Evolutionary conservation across 1,140 invertebrate species (phyloP), one percentile per base, ranked within the genome.

Genomic region (Ceratina calcarata): DNA sequence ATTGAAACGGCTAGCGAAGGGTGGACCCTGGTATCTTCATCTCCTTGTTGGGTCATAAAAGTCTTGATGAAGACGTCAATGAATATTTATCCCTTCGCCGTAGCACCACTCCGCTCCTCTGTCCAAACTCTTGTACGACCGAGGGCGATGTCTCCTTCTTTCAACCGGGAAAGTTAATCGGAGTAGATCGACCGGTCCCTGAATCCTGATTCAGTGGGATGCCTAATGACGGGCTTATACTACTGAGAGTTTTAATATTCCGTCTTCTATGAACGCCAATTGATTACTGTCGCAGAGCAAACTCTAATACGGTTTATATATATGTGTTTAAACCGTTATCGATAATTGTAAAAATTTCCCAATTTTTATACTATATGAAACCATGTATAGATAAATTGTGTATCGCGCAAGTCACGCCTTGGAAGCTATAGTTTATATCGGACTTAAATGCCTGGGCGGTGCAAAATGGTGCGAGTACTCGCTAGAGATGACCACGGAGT

Each of bases 21-120:
- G 45, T 67, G 60, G 27, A 45, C 58, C 57, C 58, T 65, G 24
- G 22, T 57, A 15, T 69, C 53, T 74, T 72, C 82, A 66, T 82
- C 75, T 83, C 61, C 78, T 75, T 67, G 66, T 72, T 68, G 72
- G 85, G 78, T 86, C 87, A 89, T 91, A 91, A 91, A 91, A 91
- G 84, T 91, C 89, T 83, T 90, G 91, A 91, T 90, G 90, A 92
- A 91, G 88, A 89, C 90, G 89, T 91, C 91, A 90, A 92, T 92
- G 91, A 92, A 92, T 92, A 92, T 92, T 92, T 92, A 91, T 92
- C 87, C 87, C 70, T 81, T 83, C 79, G 78, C 81, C 77, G 65
- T 70, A 58, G 61, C 81, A 77, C 60, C 86, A 71, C 86, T 90
- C 77, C 86, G 76, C 86, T 90, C 77, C 86, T 84, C 82, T 78